These are phyloP conservation scores for Aspidapion aeneum DNA, from an alignment of 2,888 invertebrate species.

Conservation along the genomic window DNA sequence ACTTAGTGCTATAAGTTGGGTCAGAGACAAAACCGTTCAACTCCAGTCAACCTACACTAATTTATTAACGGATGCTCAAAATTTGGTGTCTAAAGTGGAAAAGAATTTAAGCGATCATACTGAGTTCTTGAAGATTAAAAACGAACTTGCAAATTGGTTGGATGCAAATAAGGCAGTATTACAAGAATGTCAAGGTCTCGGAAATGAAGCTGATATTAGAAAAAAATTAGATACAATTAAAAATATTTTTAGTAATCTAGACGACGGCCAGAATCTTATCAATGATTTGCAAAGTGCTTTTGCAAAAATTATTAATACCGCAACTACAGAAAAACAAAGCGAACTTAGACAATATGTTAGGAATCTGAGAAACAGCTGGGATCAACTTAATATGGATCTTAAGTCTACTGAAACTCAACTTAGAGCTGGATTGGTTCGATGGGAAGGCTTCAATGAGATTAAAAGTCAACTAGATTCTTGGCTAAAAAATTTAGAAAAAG, in stretches of 20 bases:
- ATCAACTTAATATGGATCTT: constrained; percentile 82
- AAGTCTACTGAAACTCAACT: constrained; percentile 82
- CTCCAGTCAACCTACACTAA: constrained; percentile 79
- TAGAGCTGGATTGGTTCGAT: constrained; percentile 76
- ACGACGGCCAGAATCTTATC: constrained; percentile 82
- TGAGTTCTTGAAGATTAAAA: constrained; percentile 83
- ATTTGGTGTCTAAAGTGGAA: constrained; percentile 79
- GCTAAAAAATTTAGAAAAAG: constrained; percentile 70
- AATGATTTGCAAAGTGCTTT: constrained; percentile 82
- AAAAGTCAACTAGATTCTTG: constrained; percentile 73
- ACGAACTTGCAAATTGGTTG: constrained; percentile 81
- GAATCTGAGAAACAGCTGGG: constrained; percentile 81
- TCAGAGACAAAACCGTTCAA: constrained; percentile 82
- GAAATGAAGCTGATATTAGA: constrained; percentile 71
- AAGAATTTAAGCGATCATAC: constrained; percentile 89
- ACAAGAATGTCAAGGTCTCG: constrained; percentile 77
- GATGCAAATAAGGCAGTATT: constrained; percentile 76
- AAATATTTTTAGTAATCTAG: constrained; percentile 63
- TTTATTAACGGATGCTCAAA: constrained; percentile 74
- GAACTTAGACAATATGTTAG: constrained; percentile 72
- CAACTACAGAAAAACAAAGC: constrained; percentile 78
- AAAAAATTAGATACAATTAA: constrained; percentile 79
- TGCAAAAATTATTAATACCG: constrained; percentile 77
- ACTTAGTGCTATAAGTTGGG: constrained; percentile 78
- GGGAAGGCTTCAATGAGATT: constrained; percentile 84